Conservation (phyloP, 2,888 invertebrate species). For the Calameuta idolon region DNA sequence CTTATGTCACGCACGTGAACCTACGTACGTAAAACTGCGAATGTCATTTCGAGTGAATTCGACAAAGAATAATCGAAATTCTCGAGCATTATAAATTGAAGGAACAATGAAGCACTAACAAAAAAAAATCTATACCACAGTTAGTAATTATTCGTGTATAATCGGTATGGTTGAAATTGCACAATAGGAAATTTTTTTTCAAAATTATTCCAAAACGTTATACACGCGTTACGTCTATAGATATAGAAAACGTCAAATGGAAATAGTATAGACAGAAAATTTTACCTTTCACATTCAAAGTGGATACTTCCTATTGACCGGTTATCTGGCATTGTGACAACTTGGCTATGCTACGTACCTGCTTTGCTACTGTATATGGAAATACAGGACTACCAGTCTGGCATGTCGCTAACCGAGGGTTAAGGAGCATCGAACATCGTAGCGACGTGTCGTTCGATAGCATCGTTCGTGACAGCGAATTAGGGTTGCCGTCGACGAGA, state of each 20-base stretch:
- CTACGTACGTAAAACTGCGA: neutral
- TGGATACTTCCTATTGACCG: neutral
- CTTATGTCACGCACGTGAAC: neutral
- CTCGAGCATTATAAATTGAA: neutral
- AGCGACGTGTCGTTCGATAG: slow-evolving; percentile 21
- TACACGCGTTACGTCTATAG: neutral
- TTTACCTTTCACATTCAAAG: neutral
- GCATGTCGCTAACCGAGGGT: slow-evolving; percentile 30
- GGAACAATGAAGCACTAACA: neutral
- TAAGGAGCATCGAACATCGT: slow-evolving; percentile 37
- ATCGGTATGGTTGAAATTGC: neutral
- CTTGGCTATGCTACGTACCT: neutral
- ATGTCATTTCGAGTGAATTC: neutral
- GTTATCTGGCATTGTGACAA: neutral
- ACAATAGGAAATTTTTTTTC: neutral
- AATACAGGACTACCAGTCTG: neutral
- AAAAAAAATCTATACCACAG: neutral
- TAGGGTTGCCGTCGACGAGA: slow-evolving; percentile 18
- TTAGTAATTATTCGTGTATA: neutral
- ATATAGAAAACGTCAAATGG: neutral
- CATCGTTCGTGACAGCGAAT: slow-evolving; percentile 31
- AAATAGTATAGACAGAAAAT: neutral
- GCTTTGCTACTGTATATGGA: neutral
- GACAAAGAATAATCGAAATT: neutral
- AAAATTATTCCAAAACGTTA: neutral